These are phyloP conservation scores for Drosophila sp. DNA, from an alignment of 1,140 invertebrate genomes.

Conservation along the genomic window DNA sequence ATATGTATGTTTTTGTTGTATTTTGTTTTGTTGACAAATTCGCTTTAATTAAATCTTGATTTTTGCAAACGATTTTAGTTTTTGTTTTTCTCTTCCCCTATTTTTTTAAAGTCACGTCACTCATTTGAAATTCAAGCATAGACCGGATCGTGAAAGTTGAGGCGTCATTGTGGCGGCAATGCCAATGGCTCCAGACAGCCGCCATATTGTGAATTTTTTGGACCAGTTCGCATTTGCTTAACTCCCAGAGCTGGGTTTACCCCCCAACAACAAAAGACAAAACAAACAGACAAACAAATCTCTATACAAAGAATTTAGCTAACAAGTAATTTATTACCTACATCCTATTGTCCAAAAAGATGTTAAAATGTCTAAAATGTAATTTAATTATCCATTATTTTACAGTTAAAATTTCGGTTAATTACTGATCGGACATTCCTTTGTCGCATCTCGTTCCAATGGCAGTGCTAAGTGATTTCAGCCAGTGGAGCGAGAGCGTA, in stretches of 20 bases:
- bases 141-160: slow-evolving; percentile 74
- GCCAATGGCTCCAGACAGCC: slow-evolving; percentile 53
- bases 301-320: slow-evolving; percentile 57
- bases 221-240: slow-evolving; percentile 58
- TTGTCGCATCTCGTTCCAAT: slow-evolving; percentile 16
- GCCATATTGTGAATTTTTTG: slow-evolving; percentile 46
- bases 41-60: slow-evolving; percentile 54
- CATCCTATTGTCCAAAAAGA: slow-evolving; percentile 39
- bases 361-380: slow-evolving; percentile 37
- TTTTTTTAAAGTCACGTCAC: slow-evolving; percentile 64
- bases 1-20: slow-evolving; percentile 26
- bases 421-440: slow-evolving; percentile 30
- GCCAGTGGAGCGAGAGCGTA: slow-evolving; percentile 47
- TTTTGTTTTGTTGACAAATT: slow-evolving; percentile 51
- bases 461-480: slow-evolving; percentile 62
- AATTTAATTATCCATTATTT: slow-evolving; percentile 61
- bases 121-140: slow-evolving; percentile 53
- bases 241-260: slow-evolving; percentile 52
- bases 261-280: slow-evolving; percentile 40
- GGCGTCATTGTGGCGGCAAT: slow-evolving; percentile 12
- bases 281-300: slow-evolving; percentile 23
- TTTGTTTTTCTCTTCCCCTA: slow-evolving; percentile 37
- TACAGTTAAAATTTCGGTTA: slow-evolving; percentile 62
- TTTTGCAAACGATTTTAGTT: slow-evolving; percentile 41
- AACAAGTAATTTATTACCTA: slow-evolving; percentile 51